Conservation (phyloP, 2,113 vertebrate genomes). For the Bufo gargarizans region DNA sequence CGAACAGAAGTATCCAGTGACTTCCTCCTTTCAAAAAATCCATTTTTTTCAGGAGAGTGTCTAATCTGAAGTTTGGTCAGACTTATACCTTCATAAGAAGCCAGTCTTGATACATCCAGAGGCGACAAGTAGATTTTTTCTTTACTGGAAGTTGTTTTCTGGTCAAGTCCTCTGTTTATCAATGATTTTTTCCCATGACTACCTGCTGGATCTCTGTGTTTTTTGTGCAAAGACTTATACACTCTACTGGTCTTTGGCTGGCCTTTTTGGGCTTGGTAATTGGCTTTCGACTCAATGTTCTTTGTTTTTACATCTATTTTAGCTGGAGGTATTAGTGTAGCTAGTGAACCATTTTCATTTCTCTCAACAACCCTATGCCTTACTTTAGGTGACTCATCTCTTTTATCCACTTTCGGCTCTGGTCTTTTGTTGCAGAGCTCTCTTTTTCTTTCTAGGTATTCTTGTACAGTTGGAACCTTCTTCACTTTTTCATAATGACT, state of each 20-base stretch:
- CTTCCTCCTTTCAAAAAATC: constrained; percentile 8
- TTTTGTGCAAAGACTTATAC: background rate
- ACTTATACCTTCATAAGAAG: constrained; percentile 68
- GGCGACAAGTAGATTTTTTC: constrained; percentile 73
- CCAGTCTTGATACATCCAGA: constrained; percentile 69
- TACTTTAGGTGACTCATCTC: constrained; percentile 55
- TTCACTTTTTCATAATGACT: constrained; percentile 7
- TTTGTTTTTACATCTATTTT: constrained; percentile 50
- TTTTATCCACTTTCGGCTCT: constrained; percentile 52
- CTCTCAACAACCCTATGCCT: constrained; percentile 52
- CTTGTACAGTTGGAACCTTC: constrained; percentile 60
- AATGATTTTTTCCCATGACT: background rate
- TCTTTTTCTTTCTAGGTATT: constrained; percentile 65
- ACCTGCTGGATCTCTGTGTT: background rate
- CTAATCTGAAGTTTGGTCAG: constrained; percentile 68
- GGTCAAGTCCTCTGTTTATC: background rate
- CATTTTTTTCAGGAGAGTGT: constrained; percentile 59
- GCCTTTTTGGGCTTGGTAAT: background rate
- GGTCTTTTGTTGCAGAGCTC: constrained; percentile 60
- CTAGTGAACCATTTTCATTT: constrained; percentile 56
- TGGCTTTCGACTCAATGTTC: constrained; percentile 59
- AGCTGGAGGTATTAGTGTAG: constrained; percentile 60
- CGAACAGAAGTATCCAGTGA: background rate
- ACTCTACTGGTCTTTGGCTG: background rate
- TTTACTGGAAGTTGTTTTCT: constrained; percentile 52